Percentiles rank a stretch among this genome's conserved stretches.
Evolutionary conservation across 1,140 invertebrate genomes (phyloP).

Genomic region (Callitettix versicolor): DNA sequence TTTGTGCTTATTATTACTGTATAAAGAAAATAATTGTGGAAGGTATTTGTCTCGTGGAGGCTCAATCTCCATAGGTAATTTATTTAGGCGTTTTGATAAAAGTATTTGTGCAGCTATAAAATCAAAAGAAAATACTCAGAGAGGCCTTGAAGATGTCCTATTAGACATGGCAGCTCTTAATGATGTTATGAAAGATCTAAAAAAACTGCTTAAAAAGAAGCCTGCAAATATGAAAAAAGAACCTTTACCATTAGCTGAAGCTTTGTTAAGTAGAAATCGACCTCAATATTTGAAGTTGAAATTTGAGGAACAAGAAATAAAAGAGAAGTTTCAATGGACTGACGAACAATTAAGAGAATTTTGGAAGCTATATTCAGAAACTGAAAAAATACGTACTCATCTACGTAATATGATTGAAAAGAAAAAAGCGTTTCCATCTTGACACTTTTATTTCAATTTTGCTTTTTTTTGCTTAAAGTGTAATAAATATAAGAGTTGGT

Average conservation of each 20-base stretch:
- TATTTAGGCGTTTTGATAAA: background rate
- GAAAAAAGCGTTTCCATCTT: background rate
- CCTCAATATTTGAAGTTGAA: constrained; percentile 1
- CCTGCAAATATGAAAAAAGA: background rate
- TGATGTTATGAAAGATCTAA: background rate
- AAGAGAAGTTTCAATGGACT: background rate
- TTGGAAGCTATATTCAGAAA: background rate
- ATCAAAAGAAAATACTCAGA: background rate
- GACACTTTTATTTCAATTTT: no score
- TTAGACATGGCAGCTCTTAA: constrained; percentile 5
- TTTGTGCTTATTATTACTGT: no score
- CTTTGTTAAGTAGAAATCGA: background rate
- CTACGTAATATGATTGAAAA: background rate
- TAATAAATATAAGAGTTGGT: no score
- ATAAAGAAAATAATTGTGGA: no score
- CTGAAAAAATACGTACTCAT: background rate
- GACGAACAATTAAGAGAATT: background rate
- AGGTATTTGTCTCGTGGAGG: no score
- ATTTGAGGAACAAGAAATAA: constrained; percentile 3
- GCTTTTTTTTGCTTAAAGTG: no score
- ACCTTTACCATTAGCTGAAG: background rate
- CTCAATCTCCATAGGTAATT: background rate
- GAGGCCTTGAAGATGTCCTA: background rate
- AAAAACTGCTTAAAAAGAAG: constrained; percentile 1
- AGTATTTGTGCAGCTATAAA: background rate